Base-by-base conservation (phyloP, 1,140 invertebrate species). In the Rhynchophorus ferrugineus region DNA sequence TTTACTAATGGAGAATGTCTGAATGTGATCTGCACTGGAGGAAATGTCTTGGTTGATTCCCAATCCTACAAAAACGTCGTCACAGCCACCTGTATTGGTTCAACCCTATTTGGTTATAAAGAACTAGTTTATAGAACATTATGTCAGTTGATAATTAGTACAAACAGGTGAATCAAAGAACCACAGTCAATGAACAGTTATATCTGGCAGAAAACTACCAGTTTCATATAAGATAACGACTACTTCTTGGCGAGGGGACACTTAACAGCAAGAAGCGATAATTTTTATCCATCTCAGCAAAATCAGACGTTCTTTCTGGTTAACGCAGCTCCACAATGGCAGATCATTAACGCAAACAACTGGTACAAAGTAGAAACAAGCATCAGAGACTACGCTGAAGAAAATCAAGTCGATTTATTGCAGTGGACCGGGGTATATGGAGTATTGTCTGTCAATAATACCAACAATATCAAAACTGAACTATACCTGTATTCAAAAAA, bases 241-340 rank as follows among this genome's bases (percentile, higher is more conserved):
- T 61, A 54, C 21, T 79, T 60, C 58, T 57, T 85, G 43, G 71
- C 81, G 0, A 72, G 79, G 22, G 83, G 83, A 11, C 84, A 86
- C 59, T 65, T 85, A n/a, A 71, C 77, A 0, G 82, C 83, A 19
- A 81, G 82, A 61, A 75, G 72, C 29, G 82, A 86, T 60, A 79
- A 77, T 41, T 69, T 83, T 2, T 81, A 75, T 54, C 80, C 74
- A 0, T 65, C 74, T 7, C 76, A 78, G n/a, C n/a, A n/a, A n/a
- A n/a, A n/a, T n/a, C n/a, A n/a, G n/a, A n/a, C n/a, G n/a, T n/a
- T n/a, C n/a, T n/a, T n/a, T n/a, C n/a, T n/a, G n/a, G n/a, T n/a
- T n/a, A n/a, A n/a, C n/a, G n/a, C n/a, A n/a, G n/a, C n/a, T n/a
- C n/a, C n/a, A n/a, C n/a, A n/a, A n/a, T n/a, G n/a, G n/a, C n/a